Evolutionary conservation across 1,140 invertebrate genomes (phyloP).

Genomic region (Muscidifurax raptorellus): DNA sequence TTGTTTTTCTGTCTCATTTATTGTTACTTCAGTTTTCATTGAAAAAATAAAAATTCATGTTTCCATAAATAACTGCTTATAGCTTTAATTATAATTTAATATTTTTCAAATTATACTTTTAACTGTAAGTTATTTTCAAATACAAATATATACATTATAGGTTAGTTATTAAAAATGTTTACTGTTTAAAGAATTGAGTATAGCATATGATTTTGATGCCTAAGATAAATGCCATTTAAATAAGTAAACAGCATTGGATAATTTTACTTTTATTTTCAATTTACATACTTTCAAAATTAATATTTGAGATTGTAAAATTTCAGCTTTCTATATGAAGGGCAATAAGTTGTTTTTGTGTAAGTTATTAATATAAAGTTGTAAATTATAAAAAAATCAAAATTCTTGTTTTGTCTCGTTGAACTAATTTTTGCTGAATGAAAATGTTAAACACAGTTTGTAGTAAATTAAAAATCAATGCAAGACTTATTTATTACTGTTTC

Average conservation of each 20-base stretch:
- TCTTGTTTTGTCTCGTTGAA: neutral
- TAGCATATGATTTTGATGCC: neutral
- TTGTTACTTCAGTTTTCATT: slow-evolving; percentile 23
- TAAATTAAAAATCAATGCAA: neutral
- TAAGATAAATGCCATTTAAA: slow-evolving; percentile 22
- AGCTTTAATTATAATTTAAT: neutral
- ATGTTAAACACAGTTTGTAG: neutral
- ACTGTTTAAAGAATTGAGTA: slow-evolving; percentile 6
- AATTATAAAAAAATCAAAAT: neutral
- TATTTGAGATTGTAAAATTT: neutral
- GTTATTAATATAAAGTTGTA: slow-evolving; percentile 27
- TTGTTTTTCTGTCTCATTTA: neutral
- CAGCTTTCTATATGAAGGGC: slow-evolving; percentile 20
- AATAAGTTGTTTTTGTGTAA: slow-evolving; percentile 17
- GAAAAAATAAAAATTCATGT: slow-evolving; percentile 35
- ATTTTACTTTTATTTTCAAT: slow-evolving; percentile 3
- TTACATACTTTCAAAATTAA: slow-evolving; percentile 29
- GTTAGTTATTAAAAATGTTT: slow-evolving; percentile 17
- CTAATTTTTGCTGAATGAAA: slow-evolving; percentile 13
- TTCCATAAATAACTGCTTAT: neutral
- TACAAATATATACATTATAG: slow-evolving; percentile 18
- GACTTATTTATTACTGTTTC: neutral
- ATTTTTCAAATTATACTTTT: neutral
- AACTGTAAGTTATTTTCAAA: slow-evolving; percentile 9
- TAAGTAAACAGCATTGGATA: slow-evolving; percentile 10